These are phyloP conservation scores for Capitulum mitella DNA, from an alignment of 2,888 invertebrate genomes.

Conservation along the genomic window DNA sequence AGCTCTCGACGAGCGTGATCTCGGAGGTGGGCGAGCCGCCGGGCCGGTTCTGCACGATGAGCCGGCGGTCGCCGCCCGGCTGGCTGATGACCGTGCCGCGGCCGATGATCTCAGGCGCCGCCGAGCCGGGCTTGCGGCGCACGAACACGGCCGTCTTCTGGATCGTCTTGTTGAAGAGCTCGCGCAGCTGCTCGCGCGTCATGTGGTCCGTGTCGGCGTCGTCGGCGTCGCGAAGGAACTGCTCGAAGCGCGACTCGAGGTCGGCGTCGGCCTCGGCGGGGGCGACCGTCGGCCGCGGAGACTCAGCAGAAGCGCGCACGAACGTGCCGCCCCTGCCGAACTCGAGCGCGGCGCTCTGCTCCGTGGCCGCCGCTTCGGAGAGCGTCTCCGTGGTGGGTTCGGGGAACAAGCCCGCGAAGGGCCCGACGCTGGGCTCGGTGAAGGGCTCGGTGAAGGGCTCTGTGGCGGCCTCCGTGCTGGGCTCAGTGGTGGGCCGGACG, in stretches of 20 bases:
- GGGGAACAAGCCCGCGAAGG: no score
- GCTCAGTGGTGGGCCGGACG: not conserved
- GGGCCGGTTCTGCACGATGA: conserved; percentile 12
- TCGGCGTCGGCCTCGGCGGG: not conserved
- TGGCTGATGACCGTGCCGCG: conserved; percentile 1
- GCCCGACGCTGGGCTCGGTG: no score
- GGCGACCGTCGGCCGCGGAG: not conserved
- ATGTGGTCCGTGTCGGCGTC: not conserved
- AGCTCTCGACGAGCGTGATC: conserved; percentile 17
- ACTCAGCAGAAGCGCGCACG: no score
- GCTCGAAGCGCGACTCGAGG: not conserved
- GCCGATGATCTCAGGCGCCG: conserved; percentile 5
- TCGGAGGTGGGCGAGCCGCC: not conserved
- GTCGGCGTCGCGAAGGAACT: not conserved
- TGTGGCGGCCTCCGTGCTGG: not conserved
- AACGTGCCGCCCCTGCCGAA: no score
- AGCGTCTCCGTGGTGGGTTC: not conserved
- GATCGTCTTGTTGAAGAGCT: not conserved
- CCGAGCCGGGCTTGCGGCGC: conserved; percentile 3
- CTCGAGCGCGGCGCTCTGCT: not conserved
- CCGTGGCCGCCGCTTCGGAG: not conserved
- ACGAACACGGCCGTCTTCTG: conserved; percentile 20
- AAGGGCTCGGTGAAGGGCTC: no score
- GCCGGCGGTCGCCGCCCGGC: conserved; percentile 2
- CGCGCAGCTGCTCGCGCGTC: not conserved